A percentile compares a stretch with the other conserved stretches of the same genome.
phyloP scores from a whole-genome alignment of 2,113 vertebrate genomes.

The Labeo rohita region DNA sequence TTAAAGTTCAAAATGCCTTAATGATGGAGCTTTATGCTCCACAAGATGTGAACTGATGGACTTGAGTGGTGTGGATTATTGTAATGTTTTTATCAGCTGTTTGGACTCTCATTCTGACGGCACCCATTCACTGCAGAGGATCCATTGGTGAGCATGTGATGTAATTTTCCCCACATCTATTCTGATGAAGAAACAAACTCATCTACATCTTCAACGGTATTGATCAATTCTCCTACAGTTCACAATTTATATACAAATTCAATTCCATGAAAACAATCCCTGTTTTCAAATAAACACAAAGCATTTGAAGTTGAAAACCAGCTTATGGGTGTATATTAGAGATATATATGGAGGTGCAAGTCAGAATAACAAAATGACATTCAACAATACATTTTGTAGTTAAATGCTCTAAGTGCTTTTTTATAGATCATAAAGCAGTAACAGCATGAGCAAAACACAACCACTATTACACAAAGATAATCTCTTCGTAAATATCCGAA shows the following conservation, averaged over 20 bases:
- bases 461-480: constrained; percentile 62
- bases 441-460: constrained; percentile 66
- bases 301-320: background rate
- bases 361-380: background rate
- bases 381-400: constrained; percentile 16
- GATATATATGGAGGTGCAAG: background rate
- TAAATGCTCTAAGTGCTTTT: constrained; percentile 54
- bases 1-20: too few species aligned
- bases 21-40: too few species aligned
- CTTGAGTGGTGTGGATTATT: too few species aligned
- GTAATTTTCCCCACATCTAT: too few species aligned
- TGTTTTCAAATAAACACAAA: background rate
- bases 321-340: background rate
- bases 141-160: too few species aligned
- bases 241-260: background rate
- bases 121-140: too few species aligned
- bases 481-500: constrained; percentile 54
- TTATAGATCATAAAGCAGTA: constrained; percentile 67
- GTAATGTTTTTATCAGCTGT: too few species aligned
- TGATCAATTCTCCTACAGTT: background rate
- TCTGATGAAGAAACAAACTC: too few species aligned
- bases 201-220: too few species aligned
- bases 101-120: too few species aligned
- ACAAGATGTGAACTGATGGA: too few species aligned
- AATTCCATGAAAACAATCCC: background rate